These are phyloP conservation scores for Plagiodera versicolora DNA, from an alignment of 2,888 invertebrate genomes.

Conservation along the genomic window DNA sequence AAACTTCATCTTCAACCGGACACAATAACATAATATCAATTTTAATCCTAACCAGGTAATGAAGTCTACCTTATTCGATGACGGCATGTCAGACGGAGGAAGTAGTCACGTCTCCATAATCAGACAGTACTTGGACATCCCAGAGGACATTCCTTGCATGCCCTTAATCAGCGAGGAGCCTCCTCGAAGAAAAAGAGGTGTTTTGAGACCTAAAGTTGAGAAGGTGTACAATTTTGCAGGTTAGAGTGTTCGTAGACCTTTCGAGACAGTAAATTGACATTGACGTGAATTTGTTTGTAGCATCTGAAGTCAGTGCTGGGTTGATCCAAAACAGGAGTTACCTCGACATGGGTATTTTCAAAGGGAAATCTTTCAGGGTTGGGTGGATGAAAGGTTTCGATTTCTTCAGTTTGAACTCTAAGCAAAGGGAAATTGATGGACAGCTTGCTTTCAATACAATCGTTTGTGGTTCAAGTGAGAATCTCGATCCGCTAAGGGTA, in stretches of 20 bases:
- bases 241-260: constrained; percentile 8
- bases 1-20: too few species aligned
- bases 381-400: constrained; percentile 74
- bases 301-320: constrained; percentile 12
- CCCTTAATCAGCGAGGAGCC: constrained; percentile 29
- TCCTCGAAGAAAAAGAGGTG: constrained; percentile 22
- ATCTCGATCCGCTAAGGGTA: constrained; percentile 25
- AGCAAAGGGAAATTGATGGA: constrained; percentile 25
- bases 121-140: constrained; percentile 38
- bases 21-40: too few species aligned
- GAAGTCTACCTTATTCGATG: constrained; percentile 42
- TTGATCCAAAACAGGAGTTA: constrained; percentile 43
- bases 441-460: constrained; percentile 31
- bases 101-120: constrained; percentile 38
- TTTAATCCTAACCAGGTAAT: constrained; percentile 26
- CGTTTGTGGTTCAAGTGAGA: constrained; percentile 18
- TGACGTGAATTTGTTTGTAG: constrained; percentile 7
- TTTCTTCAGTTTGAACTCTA: constrained; percentile 42
- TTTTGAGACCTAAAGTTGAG: constrained; percentile 36
- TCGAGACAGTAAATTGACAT: too few species aligned
- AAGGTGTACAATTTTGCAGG: constrained; percentile 37
- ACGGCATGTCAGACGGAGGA: constrained; percentile 35
- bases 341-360: constrained; percentile 62
- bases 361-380: constrained; percentile 68
- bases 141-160: constrained; percentile 34